These are phyloP conservation scores for Anthophora plumipes DNA, from an alignment of 2,888 invertebrate species.

Conservation along the genomic window DNA sequence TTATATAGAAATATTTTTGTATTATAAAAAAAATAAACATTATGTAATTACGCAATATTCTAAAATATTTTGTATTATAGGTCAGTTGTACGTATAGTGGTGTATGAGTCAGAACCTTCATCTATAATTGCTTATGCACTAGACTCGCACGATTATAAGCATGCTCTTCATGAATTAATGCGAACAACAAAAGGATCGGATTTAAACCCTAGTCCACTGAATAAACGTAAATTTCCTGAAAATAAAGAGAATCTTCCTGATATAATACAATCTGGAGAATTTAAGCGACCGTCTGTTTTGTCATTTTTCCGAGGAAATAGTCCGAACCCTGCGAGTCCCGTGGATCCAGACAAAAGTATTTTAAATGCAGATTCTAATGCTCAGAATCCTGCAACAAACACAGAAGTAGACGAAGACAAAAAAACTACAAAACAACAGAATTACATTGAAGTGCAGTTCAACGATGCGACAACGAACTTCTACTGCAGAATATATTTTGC, in stretches of 20 bases:
- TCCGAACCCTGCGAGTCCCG: slow-evolving; percentile 80
- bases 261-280: slow-evolving; percentile 76
- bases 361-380: slow-evolving; percentile 54
- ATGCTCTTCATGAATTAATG: slow-evolving; percentile 85
- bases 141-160: slow-evolving; percentile 90
- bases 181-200: slow-evolving; percentile 81
- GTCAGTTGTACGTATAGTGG: slow-evolving; percentile 88
- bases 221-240: slow-evolving; percentile 84
- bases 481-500: slow-evolving; percentile 96
- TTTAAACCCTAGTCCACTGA: slow-evolving; percentile 85
- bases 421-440: slow-evolving; percentile 80
- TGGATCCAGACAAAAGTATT: slow-evolving; percentile 77
- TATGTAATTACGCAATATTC: background rate
- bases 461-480: slow-evolving; percentile 91
- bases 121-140: slow-evolving; percentile 94
- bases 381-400: slow-evolving; percentile 28
- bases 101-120: slow-evolving; percentile 92
- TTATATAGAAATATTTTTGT: background rate
- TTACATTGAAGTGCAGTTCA: slow-evolving; percentile 87
- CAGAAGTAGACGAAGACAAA: slow-evolving; percentile 80
- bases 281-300: slow-evolving; percentile 80
- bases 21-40: background rate
- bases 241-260: slow-evolving; percentile 83
- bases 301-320: slow-evolving; percentile 82
- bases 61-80: slow-evolving; percentile 61